Evolutionary conservation across 2,113 vertebrate genomes (phyloP).

Genomic region (Etheostoma spectabile): DNA sequence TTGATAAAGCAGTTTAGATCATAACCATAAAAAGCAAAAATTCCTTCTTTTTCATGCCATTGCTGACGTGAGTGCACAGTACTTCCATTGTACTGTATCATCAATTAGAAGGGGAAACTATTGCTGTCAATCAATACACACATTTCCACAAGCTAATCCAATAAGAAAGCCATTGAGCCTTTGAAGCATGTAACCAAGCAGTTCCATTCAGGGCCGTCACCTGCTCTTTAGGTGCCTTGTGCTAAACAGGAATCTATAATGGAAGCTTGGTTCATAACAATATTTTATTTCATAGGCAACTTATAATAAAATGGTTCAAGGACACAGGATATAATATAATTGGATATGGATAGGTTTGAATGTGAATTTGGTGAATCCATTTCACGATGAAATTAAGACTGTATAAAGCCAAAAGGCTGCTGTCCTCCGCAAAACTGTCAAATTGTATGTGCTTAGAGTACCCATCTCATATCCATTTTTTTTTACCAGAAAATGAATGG

Average conservation of each 20-base stretch:
- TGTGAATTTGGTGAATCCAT: slow-evolving; percentile 20
- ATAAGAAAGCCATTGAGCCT: slow-evolving; percentile 34
- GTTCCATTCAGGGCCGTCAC: slow-evolving; percentile 6
- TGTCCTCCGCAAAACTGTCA: slow-evolving; percentile 23
- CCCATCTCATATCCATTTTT: not conserved
- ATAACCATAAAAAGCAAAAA: slow-evolving; percentile 28
- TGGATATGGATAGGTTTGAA: slow-evolving; percentile 30
- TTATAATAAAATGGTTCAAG: slow-evolving; percentile 3
- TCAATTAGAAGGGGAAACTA: slow-evolving; percentile 30
- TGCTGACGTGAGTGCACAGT: slow-evolving; percentile 21
- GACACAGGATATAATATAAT: slow-evolving; percentile 17
- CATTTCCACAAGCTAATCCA: slow-evolving; percentile 42
- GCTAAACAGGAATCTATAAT: not conserved
- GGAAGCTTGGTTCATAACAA: not conserved
- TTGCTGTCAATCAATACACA: slow-evolving; percentile 52
- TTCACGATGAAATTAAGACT: slow-evolving; percentile 21
- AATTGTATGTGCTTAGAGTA: slow-evolving; percentile 16
- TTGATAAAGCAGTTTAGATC: slow-evolving; percentile 20
- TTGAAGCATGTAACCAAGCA: slow-evolving; percentile 34
- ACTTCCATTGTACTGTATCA: not conserved
- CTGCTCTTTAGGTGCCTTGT: slow-evolving; percentile 14
- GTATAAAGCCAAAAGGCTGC: slow-evolving; percentile 1
- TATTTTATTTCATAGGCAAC: slow-evolving; percentile 26
- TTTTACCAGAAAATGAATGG: not conserved
- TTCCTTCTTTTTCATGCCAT: not conserved